A percentile compares a stretch with the other conserved stretches of the same genome.
These are phyloP conservation scores for Strix aluco DNA, from an alignment of 2,113 vertebrate genomes.

Conservation along the genomic window DNA sequence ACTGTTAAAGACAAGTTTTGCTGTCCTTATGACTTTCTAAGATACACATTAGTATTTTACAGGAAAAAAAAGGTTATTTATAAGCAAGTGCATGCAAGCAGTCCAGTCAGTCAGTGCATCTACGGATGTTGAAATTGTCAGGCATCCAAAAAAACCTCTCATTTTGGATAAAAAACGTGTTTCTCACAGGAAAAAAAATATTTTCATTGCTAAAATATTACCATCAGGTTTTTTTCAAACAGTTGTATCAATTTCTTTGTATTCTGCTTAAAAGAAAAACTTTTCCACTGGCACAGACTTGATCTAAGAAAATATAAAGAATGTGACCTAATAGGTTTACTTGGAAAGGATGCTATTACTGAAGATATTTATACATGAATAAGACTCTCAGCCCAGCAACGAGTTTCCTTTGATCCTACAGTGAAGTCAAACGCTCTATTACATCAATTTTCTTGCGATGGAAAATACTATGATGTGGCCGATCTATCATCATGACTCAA, in stretches of 20 bases:
- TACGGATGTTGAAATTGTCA: constrained; percentile 43
- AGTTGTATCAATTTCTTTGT: background rate
- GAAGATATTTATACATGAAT: background rate
- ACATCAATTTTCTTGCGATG: background rate
- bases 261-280: background rate
- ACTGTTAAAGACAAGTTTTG: background rate
- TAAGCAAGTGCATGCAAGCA: constrained; percentile 20
- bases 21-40: background rate
- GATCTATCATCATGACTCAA: background rate
- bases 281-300: background rate
- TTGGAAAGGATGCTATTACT: background rate
- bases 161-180: background rate
- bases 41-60: background rate
- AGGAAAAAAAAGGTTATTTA: background rate
- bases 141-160: background rate
- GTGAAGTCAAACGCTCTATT: constrained; percentile 1
- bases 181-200: background rate
- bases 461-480: background rate
- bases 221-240: constrained; percentile 17
- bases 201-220: constrained; percentile 1
- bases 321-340: background rate
- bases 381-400: background rate
- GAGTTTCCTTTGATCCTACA: background rate
- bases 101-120: background rate
- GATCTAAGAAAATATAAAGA: background rate